Evolutionary conservation across 2,888 invertebrate species (phyloP).

Genomic region (Ischnus inquisitorius): DNA sequence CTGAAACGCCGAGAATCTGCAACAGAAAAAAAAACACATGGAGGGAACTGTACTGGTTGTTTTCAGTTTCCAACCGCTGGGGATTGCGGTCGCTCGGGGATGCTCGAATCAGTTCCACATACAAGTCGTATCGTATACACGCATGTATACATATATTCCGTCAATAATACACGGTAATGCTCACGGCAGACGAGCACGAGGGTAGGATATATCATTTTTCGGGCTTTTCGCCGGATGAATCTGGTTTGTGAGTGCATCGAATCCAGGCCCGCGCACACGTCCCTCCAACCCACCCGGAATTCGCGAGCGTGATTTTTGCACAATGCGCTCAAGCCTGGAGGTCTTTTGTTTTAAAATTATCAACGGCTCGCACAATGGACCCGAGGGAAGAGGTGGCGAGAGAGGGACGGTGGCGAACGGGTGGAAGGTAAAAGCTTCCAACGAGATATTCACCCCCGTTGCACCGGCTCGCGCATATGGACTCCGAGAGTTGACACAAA

Average conservation of each 20-base stretch:
- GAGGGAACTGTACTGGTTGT: conserved; percentile 24
- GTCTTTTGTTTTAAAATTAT: conserved; percentile 84
- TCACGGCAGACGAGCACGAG: conserved; percentile 41
- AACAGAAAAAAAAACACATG: conserved; percentile 21
- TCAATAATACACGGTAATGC: not conserved
- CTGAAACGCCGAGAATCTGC: not conserved
- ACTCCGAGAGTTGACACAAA: conserved; percentile 52
- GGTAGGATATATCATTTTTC: conserved; percentile 62
- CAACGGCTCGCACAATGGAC: conserved; percentile 83
- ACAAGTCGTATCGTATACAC: conserved; percentile 8
- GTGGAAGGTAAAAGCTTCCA: conserved; percentile 53
- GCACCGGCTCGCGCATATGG: conserved; percentile 5
- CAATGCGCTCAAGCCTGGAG: conserved; percentile 78
- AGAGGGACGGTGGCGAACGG: conserved; percentile 31
- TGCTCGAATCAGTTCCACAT: conserved; percentile 38
- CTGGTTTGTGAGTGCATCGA: conserved; percentile 42
- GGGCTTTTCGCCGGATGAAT: conserved; percentile 41
- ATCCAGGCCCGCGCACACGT: conserved; percentile 26
- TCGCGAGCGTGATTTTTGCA: conserved; percentile 80
- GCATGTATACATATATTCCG: not conserved
- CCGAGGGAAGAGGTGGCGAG: conserved; percentile 21
- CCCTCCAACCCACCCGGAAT: conserved; percentile 23
- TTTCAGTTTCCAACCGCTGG: conserved; percentile 54
- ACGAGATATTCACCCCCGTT: conserved; percentile 66
- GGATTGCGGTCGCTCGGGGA: conserved; percentile 46